Evolutionary conservation across 2,113 vertebrate genomes (phyloP).

Genomic region (Columbina picui): DNA sequence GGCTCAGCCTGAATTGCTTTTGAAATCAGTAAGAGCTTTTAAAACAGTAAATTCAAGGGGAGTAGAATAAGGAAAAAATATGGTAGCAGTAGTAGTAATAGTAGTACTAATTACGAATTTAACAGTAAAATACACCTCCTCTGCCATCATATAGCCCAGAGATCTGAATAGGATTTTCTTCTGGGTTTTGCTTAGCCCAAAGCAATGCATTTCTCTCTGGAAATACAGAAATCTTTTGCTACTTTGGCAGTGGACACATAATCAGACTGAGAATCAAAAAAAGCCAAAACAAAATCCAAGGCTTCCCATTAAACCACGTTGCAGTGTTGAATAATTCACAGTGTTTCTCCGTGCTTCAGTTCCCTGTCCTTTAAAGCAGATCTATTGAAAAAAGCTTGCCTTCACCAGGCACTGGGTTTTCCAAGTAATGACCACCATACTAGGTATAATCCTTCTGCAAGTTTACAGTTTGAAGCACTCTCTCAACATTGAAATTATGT

Average conservation of each 20-base stretch:
- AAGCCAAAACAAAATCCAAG: background rate
- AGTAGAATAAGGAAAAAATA: background rate
- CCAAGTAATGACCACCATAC: background rate
- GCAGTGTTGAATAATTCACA: background rate
- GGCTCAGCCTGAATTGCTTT: background rate
- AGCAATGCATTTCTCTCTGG: background rate
- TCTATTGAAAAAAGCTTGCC: background rate
- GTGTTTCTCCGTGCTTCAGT: background rate
- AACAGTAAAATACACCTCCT: background rate
- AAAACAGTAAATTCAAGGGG: background rate
- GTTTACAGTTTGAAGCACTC: background rate
- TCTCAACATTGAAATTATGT: background rate
- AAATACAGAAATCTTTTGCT: background rate
- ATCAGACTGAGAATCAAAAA: background rate
- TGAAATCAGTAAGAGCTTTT: background rate
- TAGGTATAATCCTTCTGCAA: background rate
- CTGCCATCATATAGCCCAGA: background rate
- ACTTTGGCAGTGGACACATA: background rate
- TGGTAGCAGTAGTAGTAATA: too few species aligned
- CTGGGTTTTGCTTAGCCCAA: background rate
- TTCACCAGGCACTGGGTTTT: background rate
- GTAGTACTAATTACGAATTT: background rate
- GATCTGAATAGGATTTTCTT: background rate
- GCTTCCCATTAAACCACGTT: background rate
- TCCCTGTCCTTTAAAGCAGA: background rate